phyloP scores from a whole-genome alignment of 2,797 vertebrate genomes.

The Takifugu rubripes region DNA sequence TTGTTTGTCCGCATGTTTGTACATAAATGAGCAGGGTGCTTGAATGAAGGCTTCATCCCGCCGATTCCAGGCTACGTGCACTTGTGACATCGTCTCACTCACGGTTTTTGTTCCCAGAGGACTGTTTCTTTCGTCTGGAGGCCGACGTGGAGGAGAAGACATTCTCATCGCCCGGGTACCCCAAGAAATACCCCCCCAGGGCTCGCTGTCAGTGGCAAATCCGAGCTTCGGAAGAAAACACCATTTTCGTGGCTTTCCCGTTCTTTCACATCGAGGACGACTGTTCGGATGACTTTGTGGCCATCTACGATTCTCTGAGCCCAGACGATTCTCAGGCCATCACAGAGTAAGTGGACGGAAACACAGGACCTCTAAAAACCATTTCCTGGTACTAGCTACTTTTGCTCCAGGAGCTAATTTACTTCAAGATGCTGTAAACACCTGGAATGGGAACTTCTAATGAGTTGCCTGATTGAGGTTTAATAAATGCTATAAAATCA shows the following conservation, averaged over 20 bases:
- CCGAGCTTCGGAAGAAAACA: constrained; percentile 41
- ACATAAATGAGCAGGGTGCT: background rate
- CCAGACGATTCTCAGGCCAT: constrained; percentile 73
- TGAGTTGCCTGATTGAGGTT: no score
- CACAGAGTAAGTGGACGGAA: constrained; percentile 69
- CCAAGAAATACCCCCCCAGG: constrained; percentile 40
- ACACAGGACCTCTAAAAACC: background rate
- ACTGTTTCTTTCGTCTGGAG: constrained; percentile 66
- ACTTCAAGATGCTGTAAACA: no score
- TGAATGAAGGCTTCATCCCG: no score
- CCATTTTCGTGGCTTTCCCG: constrained; percentile 67
- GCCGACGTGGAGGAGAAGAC: constrained; percentile 6
- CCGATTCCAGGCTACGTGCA: background rate
- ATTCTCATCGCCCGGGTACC: constrained; percentile 60
- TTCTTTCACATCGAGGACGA: constrained; percentile 78
- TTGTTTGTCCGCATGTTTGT: background rate
- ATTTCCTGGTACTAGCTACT: constrained; percentile 1
- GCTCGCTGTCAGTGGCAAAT: constrained; percentile 81
- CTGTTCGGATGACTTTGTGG: constrained; percentile 74
- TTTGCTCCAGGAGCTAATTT: no score
- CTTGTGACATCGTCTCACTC: constrained; percentile 2
- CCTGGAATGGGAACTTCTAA: no score
- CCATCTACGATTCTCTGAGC: constrained; percentile 77
- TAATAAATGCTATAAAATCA: no score
- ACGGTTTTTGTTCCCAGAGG: constrained; percentile 34